Evolutionary conservation across 2,113 vertebrate species (phyloP).

Genomic region (Xyliphius kryptos): DNA sequence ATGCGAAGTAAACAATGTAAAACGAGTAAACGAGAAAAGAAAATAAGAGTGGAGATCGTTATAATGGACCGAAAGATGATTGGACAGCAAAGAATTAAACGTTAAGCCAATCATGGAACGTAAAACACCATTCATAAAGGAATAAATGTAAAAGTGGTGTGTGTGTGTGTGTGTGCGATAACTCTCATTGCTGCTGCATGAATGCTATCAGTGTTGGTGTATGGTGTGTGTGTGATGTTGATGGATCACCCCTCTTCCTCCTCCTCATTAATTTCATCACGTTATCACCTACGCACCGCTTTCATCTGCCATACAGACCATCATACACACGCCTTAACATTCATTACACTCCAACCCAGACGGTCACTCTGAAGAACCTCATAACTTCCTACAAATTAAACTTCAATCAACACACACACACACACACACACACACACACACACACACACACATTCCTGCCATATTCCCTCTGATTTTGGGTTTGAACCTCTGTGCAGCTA

Average conservation of each 20-base stretch:
- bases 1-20: too few species aligned
- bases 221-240: constrained; percentile 66
- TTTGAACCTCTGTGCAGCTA: too few species aligned
- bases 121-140: too few species aligned
- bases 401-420: constrained; percentile 89
- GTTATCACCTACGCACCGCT: constrained; percentile 91
- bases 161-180: neutral
- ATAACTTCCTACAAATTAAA: constrained; percentile 99
- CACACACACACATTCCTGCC: too few species aligned
- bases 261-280: constrained; percentile 99
- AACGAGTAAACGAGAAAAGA: too few species aligned
- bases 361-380: constrained; percentile 98
- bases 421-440: constrained; percentile 70
- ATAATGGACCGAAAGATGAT: too few species aligned
- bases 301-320: neutral
- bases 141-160: too few species aligned
- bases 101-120: too few species aligned
- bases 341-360: constrained; percentile 4
- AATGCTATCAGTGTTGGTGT: constrained; percentile 34
- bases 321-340: constrained; percentile 10
- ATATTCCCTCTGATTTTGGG: too few species aligned
- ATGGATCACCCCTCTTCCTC: constrained; percentile 93
- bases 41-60: too few species aligned
- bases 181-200: neutral
- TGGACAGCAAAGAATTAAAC: too few species aligned